Conservation (phyloP, 2,113 vertebrate genomes). For the Elgaria multicarinata region DNA sequence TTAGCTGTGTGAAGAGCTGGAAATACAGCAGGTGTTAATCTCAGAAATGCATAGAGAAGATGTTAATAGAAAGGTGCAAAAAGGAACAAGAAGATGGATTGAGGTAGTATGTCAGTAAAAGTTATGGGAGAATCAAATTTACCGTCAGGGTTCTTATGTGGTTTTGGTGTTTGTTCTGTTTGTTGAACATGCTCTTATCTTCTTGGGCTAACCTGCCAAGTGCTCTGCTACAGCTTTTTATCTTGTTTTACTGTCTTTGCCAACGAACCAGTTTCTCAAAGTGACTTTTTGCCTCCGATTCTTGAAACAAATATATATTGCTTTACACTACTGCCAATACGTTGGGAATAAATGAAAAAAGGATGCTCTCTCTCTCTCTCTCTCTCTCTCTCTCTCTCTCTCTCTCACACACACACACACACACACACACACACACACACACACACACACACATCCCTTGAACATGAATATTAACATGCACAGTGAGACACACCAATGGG, state of each 20-base stretch:
- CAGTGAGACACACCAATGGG: too few species aligned
- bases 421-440: too few species aligned
- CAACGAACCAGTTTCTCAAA: background rate
- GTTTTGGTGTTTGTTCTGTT: background rate
- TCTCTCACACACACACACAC: too few species aligned
- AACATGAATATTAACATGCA: background rate
- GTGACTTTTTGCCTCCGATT: background rate
- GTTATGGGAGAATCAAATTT: background rate
- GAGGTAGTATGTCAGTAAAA: constrained; percentile 10
- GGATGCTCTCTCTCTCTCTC: too few species aligned
- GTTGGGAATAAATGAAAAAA: background rate
- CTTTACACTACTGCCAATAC: background rate
- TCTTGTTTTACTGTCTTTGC: background rate
- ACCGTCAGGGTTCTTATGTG: background rate
- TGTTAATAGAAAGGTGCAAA: constrained; percentile 44
- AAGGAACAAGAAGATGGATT: constrained; percentile 3
- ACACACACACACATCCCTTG: background rate
- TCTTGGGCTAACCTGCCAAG: background rate
- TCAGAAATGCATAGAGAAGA: constrained; percentile 30
- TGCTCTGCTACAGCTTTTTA: background rate
- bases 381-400: too few species aligned
- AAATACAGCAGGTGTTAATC: constrained; percentile 51
- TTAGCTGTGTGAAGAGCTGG: constrained; percentile 1
- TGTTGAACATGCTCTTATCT: background rate
- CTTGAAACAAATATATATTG: background rate